Evolutionary conservation across 2,888 invertebrate species (phyloP).

Genomic region (Zygogramma bicolorata): DNA sequence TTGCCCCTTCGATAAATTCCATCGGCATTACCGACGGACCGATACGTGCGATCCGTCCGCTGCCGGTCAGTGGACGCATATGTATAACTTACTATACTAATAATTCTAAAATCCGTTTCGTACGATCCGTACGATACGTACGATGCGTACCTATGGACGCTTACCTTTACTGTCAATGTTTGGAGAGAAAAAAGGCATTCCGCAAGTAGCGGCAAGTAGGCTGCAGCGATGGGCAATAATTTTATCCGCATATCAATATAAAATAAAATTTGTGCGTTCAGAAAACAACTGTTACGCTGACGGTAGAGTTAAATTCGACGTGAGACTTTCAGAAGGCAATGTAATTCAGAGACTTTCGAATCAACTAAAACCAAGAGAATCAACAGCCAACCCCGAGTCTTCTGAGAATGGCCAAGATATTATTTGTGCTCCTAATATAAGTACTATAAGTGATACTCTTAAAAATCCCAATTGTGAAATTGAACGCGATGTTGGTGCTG

Average conservation of each 20-base stretch:
- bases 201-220: too few species aligned
- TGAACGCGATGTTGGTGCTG: too few species aligned
- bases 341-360: neutral
- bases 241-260: neutral
- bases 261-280: neutral
- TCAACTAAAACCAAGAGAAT: neutral
- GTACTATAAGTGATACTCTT: neutral
- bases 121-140: too few species aligned
- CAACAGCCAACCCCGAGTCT: neutral
- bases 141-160: too few species aligned
- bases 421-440: neutral
- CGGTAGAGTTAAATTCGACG: neutral
- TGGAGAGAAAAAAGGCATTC: neutral
- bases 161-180: neutral
- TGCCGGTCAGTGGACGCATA: too few species aligned
- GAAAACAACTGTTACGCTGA: neutral
- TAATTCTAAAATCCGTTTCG: too few species aligned
- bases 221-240: neutral
- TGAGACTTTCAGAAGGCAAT: neutral
- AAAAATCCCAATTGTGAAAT: too few species aligned
- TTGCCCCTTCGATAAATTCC: too few species aligned
- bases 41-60: too few species aligned
- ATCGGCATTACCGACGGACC: too few species aligned
- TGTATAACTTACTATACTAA: too few species aligned
- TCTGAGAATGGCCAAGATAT: neutral